Percentiles rank a stretch among this genome's conserved stretches.
Conservation (phyloP, 1,140 invertebrate species). For the Pogonomyrmex californicus region DNA sequence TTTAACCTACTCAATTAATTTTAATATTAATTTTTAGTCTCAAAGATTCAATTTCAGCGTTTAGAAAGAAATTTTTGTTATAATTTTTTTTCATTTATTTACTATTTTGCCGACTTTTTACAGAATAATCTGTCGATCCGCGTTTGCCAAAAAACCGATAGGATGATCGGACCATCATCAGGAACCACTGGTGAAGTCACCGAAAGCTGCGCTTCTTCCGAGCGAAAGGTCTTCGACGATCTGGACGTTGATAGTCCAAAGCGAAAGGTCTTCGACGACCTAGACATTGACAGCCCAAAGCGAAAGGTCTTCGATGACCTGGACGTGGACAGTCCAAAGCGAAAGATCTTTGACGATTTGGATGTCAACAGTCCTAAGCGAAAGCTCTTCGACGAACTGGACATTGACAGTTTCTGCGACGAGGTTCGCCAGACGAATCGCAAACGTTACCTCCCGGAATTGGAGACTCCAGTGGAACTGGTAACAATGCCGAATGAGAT, state of each 20-base stretch:
- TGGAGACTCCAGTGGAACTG: conserved; percentile 72
- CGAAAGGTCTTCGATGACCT: conserved; percentile 83
- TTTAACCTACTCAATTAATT: no score
- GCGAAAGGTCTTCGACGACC: conserved; percentile 79
- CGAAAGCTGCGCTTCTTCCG: conserved; percentile 65
- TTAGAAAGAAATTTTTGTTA: background rate
- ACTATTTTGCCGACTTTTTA: background rate
- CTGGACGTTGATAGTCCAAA: conserved; percentile 38
- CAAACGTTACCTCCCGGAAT: conserved; percentile 77
- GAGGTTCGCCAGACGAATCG: conserved; percentile 80
- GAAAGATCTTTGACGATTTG: conserved; percentile 79
- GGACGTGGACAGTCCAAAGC: conserved; percentile 81
- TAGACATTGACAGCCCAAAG: conserved; percentile 83
- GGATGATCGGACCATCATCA: conserved; percentile 85
- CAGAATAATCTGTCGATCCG: background rate
- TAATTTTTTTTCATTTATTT: background rate
- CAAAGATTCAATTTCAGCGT: background rate
- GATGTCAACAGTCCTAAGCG: conserved; percentile 84
- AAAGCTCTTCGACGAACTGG: conserved; percentile 83
- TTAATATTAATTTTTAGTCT: background rate
- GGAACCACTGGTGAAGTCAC: conserved; percentile 69
- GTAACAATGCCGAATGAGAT: conserved; percentile 62
- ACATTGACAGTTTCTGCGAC: conserved; percentile 84
- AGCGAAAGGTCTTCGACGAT: no score
- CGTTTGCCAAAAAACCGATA: background rate